Base-by-base conservation (phyloP, 23 tunicate genomes). In the Ciona savignyi region DNA sequence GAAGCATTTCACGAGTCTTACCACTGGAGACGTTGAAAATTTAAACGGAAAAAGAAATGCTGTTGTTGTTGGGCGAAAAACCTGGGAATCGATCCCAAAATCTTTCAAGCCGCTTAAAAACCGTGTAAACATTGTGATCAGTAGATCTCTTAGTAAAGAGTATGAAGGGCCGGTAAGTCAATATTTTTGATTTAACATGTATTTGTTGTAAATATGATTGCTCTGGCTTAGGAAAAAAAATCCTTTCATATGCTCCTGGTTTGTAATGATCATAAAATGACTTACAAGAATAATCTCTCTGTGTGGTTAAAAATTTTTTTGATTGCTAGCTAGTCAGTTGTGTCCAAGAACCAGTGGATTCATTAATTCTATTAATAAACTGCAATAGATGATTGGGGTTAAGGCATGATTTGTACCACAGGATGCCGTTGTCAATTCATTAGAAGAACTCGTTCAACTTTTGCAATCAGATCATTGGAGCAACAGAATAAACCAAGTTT, bases 21-120 rank as follows among this genome's bases (percentile, higher is more conserved):
- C 76, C 27, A 62, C 51, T 1, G 97, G 97, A 28, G 51, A 42
- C 1, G 56, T 42, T 9, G 56, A 42, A 42, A 82, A 84, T 23
- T 85, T 88, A 56, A 77, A 83, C 49, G 97, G 97, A 23, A 90
- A 78, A 61, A 76, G 78, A 70, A 90, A 90, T 70, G 97, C 67
- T 2, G 74, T 90, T 31, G 75, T 90, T 30, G 83, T 90, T 88
- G 97, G 97, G 21, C 67, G 97, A 65, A 90, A 83, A 79, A 90
- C 89, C 0, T 90, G 97, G 97, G 75, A 78, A 23, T 68, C 81
- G 0, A 68, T 83, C 22, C 85, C 76, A 80, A 30, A 51, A 23
- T 60, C n/a, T 9, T 62, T 75, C 29, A 63, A 56, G 25, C 87
- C 97, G 21, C 65, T 90, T 67, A 77, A 77, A 65, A 71, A 84